Evolutionary conservation across 2,888 invertebrate species (phyloP).

Genomic region (Pollenia griseotomentosa): DNA sequence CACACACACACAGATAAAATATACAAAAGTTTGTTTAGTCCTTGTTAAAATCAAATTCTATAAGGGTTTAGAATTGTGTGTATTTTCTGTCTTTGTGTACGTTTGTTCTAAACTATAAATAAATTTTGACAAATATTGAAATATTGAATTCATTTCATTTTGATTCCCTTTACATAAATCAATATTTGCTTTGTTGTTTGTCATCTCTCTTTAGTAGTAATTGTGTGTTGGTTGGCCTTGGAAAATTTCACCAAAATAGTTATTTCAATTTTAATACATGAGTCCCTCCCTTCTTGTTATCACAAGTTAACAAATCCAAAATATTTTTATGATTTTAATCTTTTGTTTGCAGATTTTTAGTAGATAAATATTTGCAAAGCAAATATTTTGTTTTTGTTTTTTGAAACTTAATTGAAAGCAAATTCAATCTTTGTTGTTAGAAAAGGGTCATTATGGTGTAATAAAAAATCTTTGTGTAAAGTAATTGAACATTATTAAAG

Average conservation of each 20-base stretch:
- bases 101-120: constrained; percentile 26
- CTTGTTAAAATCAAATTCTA: constrained; percentile 41
- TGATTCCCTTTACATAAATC: constrained; percentile 58
- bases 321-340: background rate
- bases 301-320: background rate
- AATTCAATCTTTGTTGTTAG: constrained; percentile 15
- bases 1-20: background rate
- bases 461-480: background rate
- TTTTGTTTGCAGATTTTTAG: background rate
- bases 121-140: constrained; percentile 55
- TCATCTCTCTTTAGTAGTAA: constrained; percentile 28
- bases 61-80: constrained; percentile 7
- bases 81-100: background rate
- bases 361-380: background rate
- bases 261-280: background rate
- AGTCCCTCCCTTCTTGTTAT: background rate
- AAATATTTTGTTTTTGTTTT: background rate
- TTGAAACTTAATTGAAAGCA: background rate
- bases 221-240: constrained; percentile 17
- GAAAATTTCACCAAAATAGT: background rate
- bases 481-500: background rate
- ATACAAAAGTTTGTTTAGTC: constrained; percentile 40
- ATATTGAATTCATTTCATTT: constrained; percentile 51
- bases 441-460: background rate
- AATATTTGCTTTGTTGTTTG: constrained; percentile 54